Conservation (phyloP, 1,140 invertebrate species). For the Drosophila arizonae region DNA sequence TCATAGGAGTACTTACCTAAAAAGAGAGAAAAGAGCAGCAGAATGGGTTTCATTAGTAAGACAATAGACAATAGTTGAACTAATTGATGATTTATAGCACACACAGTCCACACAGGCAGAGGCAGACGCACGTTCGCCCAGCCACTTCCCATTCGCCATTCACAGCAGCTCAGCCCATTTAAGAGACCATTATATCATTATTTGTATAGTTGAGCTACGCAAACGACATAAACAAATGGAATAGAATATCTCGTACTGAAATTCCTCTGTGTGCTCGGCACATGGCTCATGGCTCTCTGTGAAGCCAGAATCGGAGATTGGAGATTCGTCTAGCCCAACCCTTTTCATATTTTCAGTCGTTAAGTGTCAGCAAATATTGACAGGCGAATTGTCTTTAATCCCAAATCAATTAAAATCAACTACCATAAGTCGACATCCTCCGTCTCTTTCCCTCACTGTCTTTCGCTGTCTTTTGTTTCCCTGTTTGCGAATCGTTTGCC, state of each 20-base stretch:
- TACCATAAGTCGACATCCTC: constrained; percentile 3
- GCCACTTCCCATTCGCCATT: constrained; percentile 18
- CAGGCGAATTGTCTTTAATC: constrained; percentile 36
- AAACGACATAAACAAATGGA: constrained; percentile 1
- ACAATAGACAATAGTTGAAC: constrained; percentile 25
- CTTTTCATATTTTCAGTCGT: background rate
- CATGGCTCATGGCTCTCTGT: background rate
- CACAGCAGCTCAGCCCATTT: constrained; percentile 28
- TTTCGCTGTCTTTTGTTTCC: background rate
- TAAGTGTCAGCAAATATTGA: constrained; percentile 45
- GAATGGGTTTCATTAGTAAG: constrained; percentile 29
- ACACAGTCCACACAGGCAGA: background rate
- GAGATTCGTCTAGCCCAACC: background rate
- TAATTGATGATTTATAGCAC: constrained; percentile 32
- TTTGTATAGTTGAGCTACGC: constrained; percentile 16
- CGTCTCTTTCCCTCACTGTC: background rate
- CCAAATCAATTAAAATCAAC: constrained; percentile 49
- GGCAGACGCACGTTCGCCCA: background rate
- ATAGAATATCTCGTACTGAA: background rate
- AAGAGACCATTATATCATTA: constrained; percentile 34
- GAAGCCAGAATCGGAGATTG: background rate
- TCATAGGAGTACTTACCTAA: constrained; percentile 54
- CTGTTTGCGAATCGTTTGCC: constrained; percentile 52
- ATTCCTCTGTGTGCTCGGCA: background rate
- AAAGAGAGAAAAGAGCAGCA: constrained; percentile 42